Conservation (phyloP, 2,888 invertebrate genomes). For the Campoletis raptor region DNA sequence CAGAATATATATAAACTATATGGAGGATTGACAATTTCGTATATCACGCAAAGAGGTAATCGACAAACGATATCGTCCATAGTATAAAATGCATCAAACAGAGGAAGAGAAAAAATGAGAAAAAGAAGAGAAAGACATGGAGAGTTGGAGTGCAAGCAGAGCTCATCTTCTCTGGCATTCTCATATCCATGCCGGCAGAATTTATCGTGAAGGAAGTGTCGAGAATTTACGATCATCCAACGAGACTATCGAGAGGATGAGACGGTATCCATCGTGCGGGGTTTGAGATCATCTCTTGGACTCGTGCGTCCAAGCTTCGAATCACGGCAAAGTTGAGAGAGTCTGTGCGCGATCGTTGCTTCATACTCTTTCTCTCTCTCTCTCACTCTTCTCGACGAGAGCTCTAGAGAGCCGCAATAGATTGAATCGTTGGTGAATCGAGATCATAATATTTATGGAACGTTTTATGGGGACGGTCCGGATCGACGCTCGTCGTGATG, state of each 20-base stretch:
- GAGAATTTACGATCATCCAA: constrained; percentile 68
- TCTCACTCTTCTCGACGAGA: constrained; percentile 50
- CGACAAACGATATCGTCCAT: constrained; percentile 57
- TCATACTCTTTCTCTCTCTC: not conserved
- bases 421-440: constrained; percentile 75
- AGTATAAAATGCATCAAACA: constrained; percentile 51
- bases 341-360: constrained; percentile 36
- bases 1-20: constrained; percentile 25
- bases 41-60: constrained; percentile 63
- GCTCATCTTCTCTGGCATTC: constrained; percentile 35
- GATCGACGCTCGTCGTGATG: constrained; percentile 64
- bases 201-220: constrained; percentile 67
- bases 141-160: constrained; percentile 33
- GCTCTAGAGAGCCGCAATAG: constrained; percentile 67
- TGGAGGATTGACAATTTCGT: constrained; percentile 53
- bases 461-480: constrained; percentile 71
- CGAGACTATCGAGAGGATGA: constrained; percentile 60
- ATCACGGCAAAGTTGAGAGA: constrained; percentile 60
- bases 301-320: constrained; percentile 42
- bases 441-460: constrained; percentile 77
- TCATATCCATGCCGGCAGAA: constrained; percentile 62
- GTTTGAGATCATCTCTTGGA: constrained; percentile 59
- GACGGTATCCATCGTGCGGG: constrained; percentile 52
- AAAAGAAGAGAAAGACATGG: constrained; percentile 20
- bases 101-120: constrained; percentile 4